Evolutionary conservation across 2,888 invertebrate species (phyloP), one percentile per base, ranked within the genome.

Genomic region (Apeira syringaria): DNA sequence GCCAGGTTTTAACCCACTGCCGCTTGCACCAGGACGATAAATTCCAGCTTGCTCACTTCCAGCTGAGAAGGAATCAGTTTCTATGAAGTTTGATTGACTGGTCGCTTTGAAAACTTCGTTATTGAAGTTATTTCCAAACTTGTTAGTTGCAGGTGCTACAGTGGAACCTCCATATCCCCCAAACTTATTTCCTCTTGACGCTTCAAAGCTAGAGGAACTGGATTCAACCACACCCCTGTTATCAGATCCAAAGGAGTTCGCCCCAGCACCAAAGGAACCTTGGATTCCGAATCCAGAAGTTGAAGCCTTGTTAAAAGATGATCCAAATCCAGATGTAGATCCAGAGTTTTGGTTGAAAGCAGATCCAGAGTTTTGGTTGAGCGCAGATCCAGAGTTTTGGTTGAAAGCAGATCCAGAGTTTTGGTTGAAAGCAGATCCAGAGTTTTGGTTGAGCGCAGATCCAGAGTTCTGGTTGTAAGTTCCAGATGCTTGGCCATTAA

Each of bases 1-100:
- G 1, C 90, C 90, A 48, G 89, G 90, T 47, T 87, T 90, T 0
- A 82, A 58, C 0, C 65, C 78, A 10, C 72, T 52, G 1, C 76
- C 79, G 5, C 59, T 48, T 0, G 71, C 61, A 0, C 85, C 88
- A 5, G 88, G 86, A 1, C 86, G 65, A 68, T 64, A 84, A 0
- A 78, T 49, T 0, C 79, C 80, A 34, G 61, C 50, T 5, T 56
- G 61, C 1, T 81, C 80, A 18, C 82, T 82, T 2, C 89, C 87
- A 57, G 88, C 60, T 0, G 83, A 73, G 59, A 80, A 80, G 0
- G 80, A 74, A 46, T 85, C 83, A 0, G 77, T 76, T 41, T 80
- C 82, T 4, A 85, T 62, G 53, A 84, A 81, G 68, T 82, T 85
- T 0, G 83, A 74, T 47, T 84, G 81, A 41, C 77, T 72, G 2